Conservation (phyloP, 2,113 vertebrate genomes). For the Holacanthus passer region DNA sequence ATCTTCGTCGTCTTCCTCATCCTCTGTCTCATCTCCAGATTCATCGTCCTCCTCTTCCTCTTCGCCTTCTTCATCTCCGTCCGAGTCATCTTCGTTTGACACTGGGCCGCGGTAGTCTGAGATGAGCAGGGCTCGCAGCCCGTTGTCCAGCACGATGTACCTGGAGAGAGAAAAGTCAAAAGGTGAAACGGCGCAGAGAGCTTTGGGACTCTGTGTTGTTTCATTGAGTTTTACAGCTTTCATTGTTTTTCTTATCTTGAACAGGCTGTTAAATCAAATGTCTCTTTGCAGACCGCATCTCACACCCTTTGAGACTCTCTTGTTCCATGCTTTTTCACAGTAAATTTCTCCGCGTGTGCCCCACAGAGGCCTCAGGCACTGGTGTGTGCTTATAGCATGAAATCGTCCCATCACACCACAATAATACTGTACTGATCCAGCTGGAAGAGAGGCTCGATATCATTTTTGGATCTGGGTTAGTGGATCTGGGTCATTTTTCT, state of each 20-base stretch:
- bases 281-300: constrained; percentile 41
- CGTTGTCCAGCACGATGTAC: constrained; percentile 91
- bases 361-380: constrained; percentile 54
- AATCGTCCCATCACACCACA: constrained; percentile 65
- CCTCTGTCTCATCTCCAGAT: constrained; percentile 86
- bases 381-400: constrained; percentile 66
- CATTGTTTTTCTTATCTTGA: not conserved
- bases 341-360: constrained; percentile 33
- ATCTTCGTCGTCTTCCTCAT: constrained; percentile 83
- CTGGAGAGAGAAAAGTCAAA: constrained; percentile 72
- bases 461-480: constrained; percentile 60
- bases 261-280: constrained; percentile 35
- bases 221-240: constrained; percentile 15
- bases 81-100: constrained; percentile 39
- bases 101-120: constrained; percentile 88
- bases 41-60: constrained; percentile 87
- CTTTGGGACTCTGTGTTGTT: not conserved
- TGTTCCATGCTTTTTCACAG: constrained; percentile 43
- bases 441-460: constrained; percentile 31
- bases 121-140: constrained; percentile 92
- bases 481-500: constrained; percentile 66
- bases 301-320: constrained; percentile 27
- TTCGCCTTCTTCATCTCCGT: constrained; percentile 50
- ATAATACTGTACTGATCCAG: constrained; percentile 51
- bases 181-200: constrained; percentile 16